Evolutionary conservation across 2,797 vertebrate genomes (phyloP), one percentile per base, ranked within the genome.

Genomic region (Florisuga fusca): DNA sequence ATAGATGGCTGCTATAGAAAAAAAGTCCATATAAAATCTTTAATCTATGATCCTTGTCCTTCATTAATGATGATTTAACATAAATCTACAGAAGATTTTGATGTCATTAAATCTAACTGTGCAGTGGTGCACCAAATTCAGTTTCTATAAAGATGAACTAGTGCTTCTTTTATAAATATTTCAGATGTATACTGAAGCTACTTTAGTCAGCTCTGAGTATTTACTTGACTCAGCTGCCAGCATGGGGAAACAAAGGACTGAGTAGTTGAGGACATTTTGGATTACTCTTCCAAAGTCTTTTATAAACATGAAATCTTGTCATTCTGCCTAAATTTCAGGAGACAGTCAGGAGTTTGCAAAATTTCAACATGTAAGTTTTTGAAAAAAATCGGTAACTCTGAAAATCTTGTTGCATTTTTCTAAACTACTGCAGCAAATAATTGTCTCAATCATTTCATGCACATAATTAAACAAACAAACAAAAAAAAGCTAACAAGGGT

Each of bases 331-430:
- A 81, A 86, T 64, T 90, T 20, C 38, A 69, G 18, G 25, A 62
- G 7, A 54, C 26, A 3, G 6, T 64, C 26, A 66, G 9, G n/a
- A 59, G 31, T 63, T 58, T 87, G 3, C 8, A 83, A 85, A 67
- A 68, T 11, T 53, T 45, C 74, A 69, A 3, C 3, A 7, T 15
- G 7, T 1, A 1, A 31, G 26, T 61, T 54, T 48, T 66, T 4
- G 1, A 1, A 12, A 54, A 51, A 75, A 55, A 31, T 48, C 23
- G 0, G 0, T 71, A 59, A 43, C 4, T 57, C 7, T 26, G 12
- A 89, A 84, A 87, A 59, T 82, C 2, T 64, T 4, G 17, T 29
- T 69, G 4, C 27, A 11, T 29, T 54, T 2, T 58, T 79, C 26
- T 36, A 43, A 73, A 45, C 21, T 16, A 8, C 34, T 34, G 4